Percentiles rank a stretch among this genome's conserved stretches.
These are phyloP conservation scores for Phytoseiulus persimilis DNA, from an alignment of 2,888 invertebrate species.

Conservation along the genomic window DNA sequence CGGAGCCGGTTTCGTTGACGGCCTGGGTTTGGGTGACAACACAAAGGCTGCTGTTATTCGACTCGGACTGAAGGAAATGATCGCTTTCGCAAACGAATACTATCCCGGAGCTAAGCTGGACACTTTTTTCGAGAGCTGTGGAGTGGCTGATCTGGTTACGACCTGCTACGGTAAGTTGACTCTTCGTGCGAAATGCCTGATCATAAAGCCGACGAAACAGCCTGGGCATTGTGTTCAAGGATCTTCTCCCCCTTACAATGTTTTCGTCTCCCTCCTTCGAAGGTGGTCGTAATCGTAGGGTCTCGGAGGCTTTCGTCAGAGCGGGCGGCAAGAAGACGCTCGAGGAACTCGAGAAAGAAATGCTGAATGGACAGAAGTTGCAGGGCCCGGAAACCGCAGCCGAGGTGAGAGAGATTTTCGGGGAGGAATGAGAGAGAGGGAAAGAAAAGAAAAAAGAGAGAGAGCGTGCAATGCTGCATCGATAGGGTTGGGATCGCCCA, in stretches of 20 bases:
- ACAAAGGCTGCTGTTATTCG: constrained; percentile 97
- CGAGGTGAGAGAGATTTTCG: constrained; percentile 67
- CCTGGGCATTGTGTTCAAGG: no score
- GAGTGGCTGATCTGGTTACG: constrained; percentile 94
- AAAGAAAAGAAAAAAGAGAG: no score
- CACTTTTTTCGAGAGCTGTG: constrained; percentile 97
- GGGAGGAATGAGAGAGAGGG: no score
- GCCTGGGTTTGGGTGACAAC: constrained; percentile 86
- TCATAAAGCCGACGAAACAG: no score
- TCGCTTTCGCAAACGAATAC: constrained; percentile 83
- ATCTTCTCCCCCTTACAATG: no score
- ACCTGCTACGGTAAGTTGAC: constrained; percentile 65
- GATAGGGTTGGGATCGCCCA: background rate
- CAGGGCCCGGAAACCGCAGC: constrained; percentile 96
- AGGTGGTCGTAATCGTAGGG: constrained; percentile 87
- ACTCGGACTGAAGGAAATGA: constrained; percentile 97
- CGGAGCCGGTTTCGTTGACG: constrained; percentile 95
- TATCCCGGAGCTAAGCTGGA: constrained; percentile 79
- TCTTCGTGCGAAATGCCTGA: no score
- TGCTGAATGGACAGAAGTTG: constrained; percentile 94
- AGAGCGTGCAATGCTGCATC: no score
- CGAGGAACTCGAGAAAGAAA: constrained; percentile 78
- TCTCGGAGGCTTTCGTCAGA: constrained; percentile 87
- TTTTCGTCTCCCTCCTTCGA: no score
- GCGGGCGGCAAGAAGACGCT: constrained; percentile 62